These are phyloP conservation scores for Petromus typicus DNA, from an alignment of 2,113 vertebrate species.

Conservation along the genomic window DNA sequence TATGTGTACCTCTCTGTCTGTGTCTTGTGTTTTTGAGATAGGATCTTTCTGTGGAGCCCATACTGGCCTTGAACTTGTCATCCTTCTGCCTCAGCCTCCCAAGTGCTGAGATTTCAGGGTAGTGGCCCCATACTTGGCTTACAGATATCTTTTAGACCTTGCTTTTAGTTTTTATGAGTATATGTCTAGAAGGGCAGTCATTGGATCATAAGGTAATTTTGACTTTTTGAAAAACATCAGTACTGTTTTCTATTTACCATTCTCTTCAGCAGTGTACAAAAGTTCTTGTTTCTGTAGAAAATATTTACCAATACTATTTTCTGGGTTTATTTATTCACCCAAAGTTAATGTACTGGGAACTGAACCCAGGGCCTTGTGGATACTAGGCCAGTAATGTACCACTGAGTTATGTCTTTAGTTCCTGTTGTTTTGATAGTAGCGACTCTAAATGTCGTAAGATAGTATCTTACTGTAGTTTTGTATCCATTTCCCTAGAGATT, in stretches of 20 bases:
- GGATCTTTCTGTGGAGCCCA: not conserved
- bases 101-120: not conserved
- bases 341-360: not conserved
- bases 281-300: not conserved
- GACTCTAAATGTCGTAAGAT: too few relatives aligned
- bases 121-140: not conserved
- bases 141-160: not conserved
- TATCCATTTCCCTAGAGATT: too few relatives aligned
- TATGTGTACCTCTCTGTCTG: not conserved
- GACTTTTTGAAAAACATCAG: not conserved
- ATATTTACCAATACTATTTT: not conserved
- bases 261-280: not conserved
- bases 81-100: not conserved
- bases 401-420: not conserved
- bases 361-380: not conserved
- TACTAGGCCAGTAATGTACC: not conserved
- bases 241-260: not conserved
- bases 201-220: not conserved
- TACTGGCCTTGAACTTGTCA: not conserved
- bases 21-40: not conserved
- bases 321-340: not conserved
- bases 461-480: too few relatives aligned
- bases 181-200: not conserved
- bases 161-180: not conserved
- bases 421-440: not conserved